Base-by-base conservation (phyloP, 1,140 invertebrate genomes). In the Pemphigus obesinymphae region DNA sequence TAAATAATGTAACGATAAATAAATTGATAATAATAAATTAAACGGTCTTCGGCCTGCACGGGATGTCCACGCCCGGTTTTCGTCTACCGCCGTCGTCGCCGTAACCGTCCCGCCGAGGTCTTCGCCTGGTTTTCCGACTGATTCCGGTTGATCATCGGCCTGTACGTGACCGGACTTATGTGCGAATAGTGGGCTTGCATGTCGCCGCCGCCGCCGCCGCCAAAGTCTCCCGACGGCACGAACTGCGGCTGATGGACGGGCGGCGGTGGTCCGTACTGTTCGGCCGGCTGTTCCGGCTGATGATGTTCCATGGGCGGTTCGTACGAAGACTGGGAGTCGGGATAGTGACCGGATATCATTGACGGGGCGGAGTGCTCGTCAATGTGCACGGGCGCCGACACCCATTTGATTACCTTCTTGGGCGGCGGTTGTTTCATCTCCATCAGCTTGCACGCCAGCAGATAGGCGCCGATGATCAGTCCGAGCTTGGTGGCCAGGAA, bases 401-500 rank as follows among this genome's bases (percentile, higher is more conserved):
- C 37, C 76, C 76, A 80, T 11, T 80, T 80, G 37, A 80, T 29
- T 13, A 20, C 2, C 50, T 61, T 61, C 34, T 80, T 80, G 17
- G 55, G 20, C 17, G 50, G 34, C 50, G 55, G 0, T 0, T 63
- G n/a, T n/a, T 80, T 80, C 76, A 80, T 80, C 10, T 80, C 76
- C 55, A 43, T 43, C 55, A 80, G 17, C 53, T 80, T 80, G 53
- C 76, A 80, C 76, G 40, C 34, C n/a, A 80, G 31, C 37, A 80
- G 23, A 55, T 80, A 80, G 13, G 40, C 55, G 13, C 29, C 53
- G n/a, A 80, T 43, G 0, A 80, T 4, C 23, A 80, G 17, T 0
- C 31, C 76, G 15, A 80, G 53, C n/a, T 80, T 80, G 34, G 50
- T 80, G 76, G 55, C 76, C 15, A 80, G 20, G 17, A 80, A 80